Evolutionary conservation across 2,113 vertebrate species (phyloP), one percentile per base, ranked within the genome.

Genomic region (Oryzias curvinotus): DNA sequence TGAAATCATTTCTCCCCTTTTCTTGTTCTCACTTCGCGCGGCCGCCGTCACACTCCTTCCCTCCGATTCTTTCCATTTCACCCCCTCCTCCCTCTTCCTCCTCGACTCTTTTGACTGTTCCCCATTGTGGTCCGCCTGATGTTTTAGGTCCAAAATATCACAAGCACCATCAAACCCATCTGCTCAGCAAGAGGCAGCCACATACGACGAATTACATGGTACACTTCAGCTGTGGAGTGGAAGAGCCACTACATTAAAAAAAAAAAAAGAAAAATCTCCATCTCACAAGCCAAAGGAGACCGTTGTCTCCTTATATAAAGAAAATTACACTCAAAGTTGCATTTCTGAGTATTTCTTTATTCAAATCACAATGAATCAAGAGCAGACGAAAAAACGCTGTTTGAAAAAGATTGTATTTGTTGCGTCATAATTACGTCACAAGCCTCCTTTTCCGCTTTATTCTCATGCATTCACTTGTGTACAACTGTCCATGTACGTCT

Each of bases 101-200:
- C 10, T 36, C 36, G 8, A 36, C 10, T 70, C 45, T 80, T 59
- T 75, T 73, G 57, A 68, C 75, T 75, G 72, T 73, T 68, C 62
- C 46, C 50, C 21, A 28, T 61, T 62, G 78, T 63, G 69, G 62
- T 71, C 17, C 42, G 44, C 25, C 10, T 30, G 62, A 68, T 79
- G 63, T 80, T 61, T 63, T 19, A 59, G 62, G 45, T 57, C 75
- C 26, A 28, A 67, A 83, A 83, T 86, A 85, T 82, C 78, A 65
- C 70, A 68, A 79, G 78, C 72, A 30, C 77, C 79, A 77, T 88
- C 79, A 64, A 77, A 75, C 65, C 61, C 66, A 63, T 81, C 77
- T 72, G 53, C 68, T 86, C 67, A 44, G 58, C 56, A 63, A 72
- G 64, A 83, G 65, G 72, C 74, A 64, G 62, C 36, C 71, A 71